These are phyloP conservation scores for Diacarnus erythraeanus DNA, from an alignment of 37 sponge, comb jelly and placozoan genomes.

Conservation along the genomic window DNA sequence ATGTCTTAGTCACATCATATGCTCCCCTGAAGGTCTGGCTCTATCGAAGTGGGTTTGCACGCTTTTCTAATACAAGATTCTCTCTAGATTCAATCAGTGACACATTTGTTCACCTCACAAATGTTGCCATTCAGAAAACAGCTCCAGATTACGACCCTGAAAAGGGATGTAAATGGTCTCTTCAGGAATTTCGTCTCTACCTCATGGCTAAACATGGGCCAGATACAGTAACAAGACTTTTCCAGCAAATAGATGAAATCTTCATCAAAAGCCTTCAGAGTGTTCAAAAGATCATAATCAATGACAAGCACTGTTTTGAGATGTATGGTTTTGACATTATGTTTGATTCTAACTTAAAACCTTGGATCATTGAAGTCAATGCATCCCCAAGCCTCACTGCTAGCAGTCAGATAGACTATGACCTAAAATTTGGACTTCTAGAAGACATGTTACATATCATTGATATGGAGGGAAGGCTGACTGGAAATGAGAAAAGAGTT, in stretches of 20 bases:
- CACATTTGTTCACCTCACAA: conserved; percentile 94
- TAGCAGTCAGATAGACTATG: conserved; percentile 96
- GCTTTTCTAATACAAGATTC: conserved; percentile 95
- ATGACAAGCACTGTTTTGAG: conserved; percentile 99
- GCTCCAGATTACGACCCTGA: conserved; percentile 99
- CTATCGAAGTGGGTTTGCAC: conserved; percentile 96
- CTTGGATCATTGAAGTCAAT: conserved; percentile 98
- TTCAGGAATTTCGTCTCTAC: conserved; percentile 85
- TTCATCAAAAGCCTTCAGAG: conserved; percentile 95
- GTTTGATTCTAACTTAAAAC: conserved; percentile 93
- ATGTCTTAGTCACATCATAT: conserved; percentile 94
- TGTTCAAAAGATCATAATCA: conserved; percentile 95
- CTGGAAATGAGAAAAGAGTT: conserved; percentile 90
- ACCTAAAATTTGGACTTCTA: conserved; percentile 91
- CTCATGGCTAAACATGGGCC: conserved; percentile 85
- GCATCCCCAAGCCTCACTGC: conserved; percentile 98
- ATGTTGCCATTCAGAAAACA: conserved; percentile 99
- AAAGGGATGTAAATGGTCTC: conserved; percentile 99
- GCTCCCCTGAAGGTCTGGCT: conserved; percentile 94
- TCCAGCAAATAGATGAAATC: conserved; percentile 85
- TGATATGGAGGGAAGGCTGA: conserved; percentile 92
- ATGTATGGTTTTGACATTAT: conserved; percentile 98
- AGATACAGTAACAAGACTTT: conserved; percentile 70
- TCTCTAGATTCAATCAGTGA: conserved; percentile 89
- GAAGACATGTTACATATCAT: conserved; percentile 94